Evolutionary conservation across 1,140 invertebrate species (phyloP).

Genomic region (Zaprionus tsacasi): DNA sequence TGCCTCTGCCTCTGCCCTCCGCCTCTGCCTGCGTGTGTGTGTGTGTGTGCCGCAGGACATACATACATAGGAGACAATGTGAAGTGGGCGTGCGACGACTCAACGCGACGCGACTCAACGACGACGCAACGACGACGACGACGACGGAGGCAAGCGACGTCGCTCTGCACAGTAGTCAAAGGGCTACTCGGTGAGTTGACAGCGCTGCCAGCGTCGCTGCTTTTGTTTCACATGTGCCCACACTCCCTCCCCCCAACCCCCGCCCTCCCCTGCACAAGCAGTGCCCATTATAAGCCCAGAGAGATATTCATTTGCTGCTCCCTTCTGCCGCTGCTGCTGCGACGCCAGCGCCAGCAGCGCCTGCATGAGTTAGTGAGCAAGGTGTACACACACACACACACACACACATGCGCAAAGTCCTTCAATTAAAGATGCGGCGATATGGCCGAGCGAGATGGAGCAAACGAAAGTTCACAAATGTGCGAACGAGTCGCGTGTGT

Average conservation of each 20-base stretch:
- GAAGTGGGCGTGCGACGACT: constrained; percentile 47
- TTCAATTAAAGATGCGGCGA: constrained; percentile 74
- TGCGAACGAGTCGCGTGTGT: constrained; percentile 39
- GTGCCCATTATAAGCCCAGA: constrained; percentile 74
- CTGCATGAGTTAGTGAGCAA: constrained; percentile 42
- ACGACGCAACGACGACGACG: not conserved
- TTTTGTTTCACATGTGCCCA: constrained; percentile 2
- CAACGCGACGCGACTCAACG: too few relatives aligned
- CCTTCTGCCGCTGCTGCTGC: constrained; percentile 64
- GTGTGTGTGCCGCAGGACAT: constrained; percentile 51
- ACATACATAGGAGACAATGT: constrained; percentile 44
- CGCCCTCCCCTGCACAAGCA: constrained; percentile 51
- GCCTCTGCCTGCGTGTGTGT: constrained; percentile 14
- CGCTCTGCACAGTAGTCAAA: constrained; percentile 54
- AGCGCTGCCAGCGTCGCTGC: constrained; percentile 15
- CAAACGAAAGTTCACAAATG: constrained; percentile 61
- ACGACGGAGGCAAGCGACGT: too few relatives aligned
- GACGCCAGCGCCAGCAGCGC: constrained; percentile 42
- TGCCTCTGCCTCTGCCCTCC: constrained; percentile 5
- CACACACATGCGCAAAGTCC: constrained; percentile 69
- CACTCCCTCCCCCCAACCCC: not conserved
- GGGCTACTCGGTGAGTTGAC: constrained; percentile 53
- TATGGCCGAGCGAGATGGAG: constrained; percentile 66
- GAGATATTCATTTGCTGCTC: constrained; percentile 78
- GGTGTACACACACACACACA: constrained; percentile 20